phyloP scores from a whole-genome alignment of 2,797 vertebrate genomes.

The Myotis vivesi region DNA sequence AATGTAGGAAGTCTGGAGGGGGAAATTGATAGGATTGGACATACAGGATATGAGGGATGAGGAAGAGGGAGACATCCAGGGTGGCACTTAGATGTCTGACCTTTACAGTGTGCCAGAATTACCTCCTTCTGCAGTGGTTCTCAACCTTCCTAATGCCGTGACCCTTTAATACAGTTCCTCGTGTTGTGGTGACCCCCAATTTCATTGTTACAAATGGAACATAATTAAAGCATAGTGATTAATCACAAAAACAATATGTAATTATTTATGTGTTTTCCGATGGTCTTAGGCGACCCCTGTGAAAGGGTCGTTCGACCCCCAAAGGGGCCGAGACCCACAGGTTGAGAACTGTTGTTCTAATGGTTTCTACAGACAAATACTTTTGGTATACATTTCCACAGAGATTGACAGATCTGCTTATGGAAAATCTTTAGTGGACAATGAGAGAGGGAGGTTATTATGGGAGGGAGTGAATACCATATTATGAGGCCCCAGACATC shows the following conservation, averaged over 20 bases:
- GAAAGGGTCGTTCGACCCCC: too few species aligned
- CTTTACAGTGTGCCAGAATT: neutral
- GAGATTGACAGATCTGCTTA: neutral
- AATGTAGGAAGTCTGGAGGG: neutral
- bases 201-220: too few species aligned
- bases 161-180: too few species aligned
- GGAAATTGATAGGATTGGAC: neutral
- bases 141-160: too few species aligned
- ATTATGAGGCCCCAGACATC: neutral
- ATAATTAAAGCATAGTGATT: too few species aligned
- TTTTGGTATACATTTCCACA: neutral
- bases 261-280: too few species aligned
- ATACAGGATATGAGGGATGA: neutral
- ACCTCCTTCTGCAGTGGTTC: neutral
- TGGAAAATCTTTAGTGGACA: neutral
- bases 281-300: too few species aligned
- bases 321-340: too few species aligned
- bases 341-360: neutral
- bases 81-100: neutral
- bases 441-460: neutral
- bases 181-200: too few species aligned
- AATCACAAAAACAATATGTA: too few species aligned
- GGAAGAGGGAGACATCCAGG: neutral
- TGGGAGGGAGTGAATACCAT: neutral
- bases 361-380: slow-evolving; percentile 3